Conservation (phyloP, 2,797 vertebrate species). For the Sandelia bainsii region DNA sequence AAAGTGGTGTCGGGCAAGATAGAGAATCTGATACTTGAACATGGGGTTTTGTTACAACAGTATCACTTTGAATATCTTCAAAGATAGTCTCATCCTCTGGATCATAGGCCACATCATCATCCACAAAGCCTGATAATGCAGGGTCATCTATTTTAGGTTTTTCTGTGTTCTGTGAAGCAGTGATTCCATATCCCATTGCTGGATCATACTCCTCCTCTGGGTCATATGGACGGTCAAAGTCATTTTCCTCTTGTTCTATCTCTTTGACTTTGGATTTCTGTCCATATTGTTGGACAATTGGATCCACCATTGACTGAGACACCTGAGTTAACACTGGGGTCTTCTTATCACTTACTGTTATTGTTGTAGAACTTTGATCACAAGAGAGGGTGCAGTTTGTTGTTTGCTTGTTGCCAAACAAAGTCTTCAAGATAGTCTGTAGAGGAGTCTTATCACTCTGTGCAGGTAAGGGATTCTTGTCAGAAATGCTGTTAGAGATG, state of each 20-base stretch:
- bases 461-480: slow-evolving; percentile 66
- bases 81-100: slow-evolving; percentile 96
- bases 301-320: slow-evolving; percentile 86
- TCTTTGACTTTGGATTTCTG: slow-evolving; percentile 87
- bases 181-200: slow-evolving; percentile 78
- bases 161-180: slow-evolving; percentile 56
- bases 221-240: slow-evolving; percentile 95
- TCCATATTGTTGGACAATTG: slow-evolving; percentile 94
- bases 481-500: slow-evolving; percentile 61
- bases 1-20: slow-evolving; percentile 32
- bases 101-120: slow-evolving; percentile 94
- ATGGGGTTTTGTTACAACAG: slow-evolving; percentile 56
- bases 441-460: slow-evolving; percentile 82
- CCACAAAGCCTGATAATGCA: slow-evolving; percentile 66
- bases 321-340: slow-evolving; percentile 55
- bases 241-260: slow-evolving; percentile 81
- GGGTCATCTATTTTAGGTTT: slow-evolving; percentile 62
- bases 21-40: slow-evolving; percentile 40
- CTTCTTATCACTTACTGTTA: slow-evolving; percentile 56
- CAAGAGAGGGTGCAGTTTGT: slow-evolving; percentile 71
- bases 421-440: slow-evolving; percentile 91
- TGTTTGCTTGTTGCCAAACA: slow-evolving; percentile 89
- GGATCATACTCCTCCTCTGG: slow-evolving; percentile 96
- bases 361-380: slow-evolving; percentile 62
- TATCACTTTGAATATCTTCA: slow-evolving; percentile 90